Conservation (phyloP, 2,113 vertebrate genomes). For the Pseudorectes ferrugineus region DNA sequence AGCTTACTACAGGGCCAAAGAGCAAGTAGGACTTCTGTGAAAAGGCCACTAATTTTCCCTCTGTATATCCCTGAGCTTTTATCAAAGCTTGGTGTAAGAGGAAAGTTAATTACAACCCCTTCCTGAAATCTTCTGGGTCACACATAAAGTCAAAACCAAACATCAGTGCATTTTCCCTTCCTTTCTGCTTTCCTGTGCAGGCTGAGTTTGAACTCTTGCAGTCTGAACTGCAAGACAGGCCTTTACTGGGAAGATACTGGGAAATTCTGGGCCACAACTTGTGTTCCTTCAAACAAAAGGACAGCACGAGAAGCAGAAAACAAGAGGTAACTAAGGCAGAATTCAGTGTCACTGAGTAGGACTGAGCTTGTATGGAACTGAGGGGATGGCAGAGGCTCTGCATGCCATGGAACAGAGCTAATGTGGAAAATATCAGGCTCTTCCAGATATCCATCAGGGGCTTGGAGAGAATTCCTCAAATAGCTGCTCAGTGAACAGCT, state of each 20-base stretch:
- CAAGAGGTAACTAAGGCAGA: not conserved
- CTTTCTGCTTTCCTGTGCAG: not conserved
- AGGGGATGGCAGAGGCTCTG: not conserved
- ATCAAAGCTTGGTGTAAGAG: not conserved
- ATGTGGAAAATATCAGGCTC: not conserved
- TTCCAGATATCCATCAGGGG: not conserved
- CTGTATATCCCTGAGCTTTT: not conserved
- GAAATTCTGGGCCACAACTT: not conserved
- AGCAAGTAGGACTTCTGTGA: not conserved
- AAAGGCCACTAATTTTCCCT: not conserved
- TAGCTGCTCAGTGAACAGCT: not conserved
- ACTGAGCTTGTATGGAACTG: not conserved
- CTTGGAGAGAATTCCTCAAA: not conserved
- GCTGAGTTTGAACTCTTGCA: not conserved
- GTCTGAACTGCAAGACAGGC: not conserved
- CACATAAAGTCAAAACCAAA: not conserved
- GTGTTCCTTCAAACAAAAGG: not conserved
- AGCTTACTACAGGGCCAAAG: not conserved
- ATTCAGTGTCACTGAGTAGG: not conserved
- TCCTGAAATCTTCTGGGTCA: not conserved
- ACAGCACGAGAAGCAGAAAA: not conserved
- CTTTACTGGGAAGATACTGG: not conserved
- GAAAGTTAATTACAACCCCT: not conserved
- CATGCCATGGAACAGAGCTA: not conserved
- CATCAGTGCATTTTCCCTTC: not conserved